Conservation (phyloP, 2,113 vertebrate species). For the Triplophysa dalaica region DNA sequence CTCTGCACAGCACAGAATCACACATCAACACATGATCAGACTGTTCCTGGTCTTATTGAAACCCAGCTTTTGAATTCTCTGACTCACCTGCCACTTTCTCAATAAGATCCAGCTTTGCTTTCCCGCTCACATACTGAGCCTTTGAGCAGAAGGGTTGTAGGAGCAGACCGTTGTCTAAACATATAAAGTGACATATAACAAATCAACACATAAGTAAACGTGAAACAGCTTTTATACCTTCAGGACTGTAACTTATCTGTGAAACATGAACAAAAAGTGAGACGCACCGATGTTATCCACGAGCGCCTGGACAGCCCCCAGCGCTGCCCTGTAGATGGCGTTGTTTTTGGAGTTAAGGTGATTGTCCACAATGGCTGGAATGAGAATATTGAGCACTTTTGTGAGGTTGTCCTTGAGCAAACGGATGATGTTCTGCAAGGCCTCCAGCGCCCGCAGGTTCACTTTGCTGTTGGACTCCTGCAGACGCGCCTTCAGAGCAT, state of each 20-base stretch:
- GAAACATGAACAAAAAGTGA: not conserved
- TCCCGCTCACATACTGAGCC: constrained; percentile 90
- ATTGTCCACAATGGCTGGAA: constrained; percentile 92
- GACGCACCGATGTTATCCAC: constrained; percentile 80
- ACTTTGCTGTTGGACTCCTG: constrained; percentile 96
- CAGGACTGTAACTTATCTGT: no score
- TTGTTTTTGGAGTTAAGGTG: constrained; percentile 95
- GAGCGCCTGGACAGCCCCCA: constrained; percentile 80
- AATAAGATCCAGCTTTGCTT: constrained; percentile 90
- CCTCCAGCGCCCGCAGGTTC: constrained; percentile 84
- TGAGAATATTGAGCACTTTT: constrained; percentile 85
- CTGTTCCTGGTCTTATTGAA: not conserved
- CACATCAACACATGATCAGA: not conserved
- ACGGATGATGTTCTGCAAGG: constrained; percentile 83
- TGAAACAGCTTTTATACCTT: not conserved
- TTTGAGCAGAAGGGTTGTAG: constrained; percentile 93
- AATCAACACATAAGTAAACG: not conserved
- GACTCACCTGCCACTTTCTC: constrained; percentile 88
- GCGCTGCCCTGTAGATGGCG: constrained; percentile 84
- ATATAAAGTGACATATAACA: not conserved
- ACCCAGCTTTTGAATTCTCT: not conserved
- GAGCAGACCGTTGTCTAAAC: constrained; percentile 85
- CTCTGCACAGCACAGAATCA: constrained; percentile 66
- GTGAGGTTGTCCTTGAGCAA: constrained; percentile 82
- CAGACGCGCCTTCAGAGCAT: constrained; percentile 86